Evolutionary conservation across 1,140 invertebrate genomes (phyloP).

Genomic region (Drosophila pseudoobscura): DNA sequence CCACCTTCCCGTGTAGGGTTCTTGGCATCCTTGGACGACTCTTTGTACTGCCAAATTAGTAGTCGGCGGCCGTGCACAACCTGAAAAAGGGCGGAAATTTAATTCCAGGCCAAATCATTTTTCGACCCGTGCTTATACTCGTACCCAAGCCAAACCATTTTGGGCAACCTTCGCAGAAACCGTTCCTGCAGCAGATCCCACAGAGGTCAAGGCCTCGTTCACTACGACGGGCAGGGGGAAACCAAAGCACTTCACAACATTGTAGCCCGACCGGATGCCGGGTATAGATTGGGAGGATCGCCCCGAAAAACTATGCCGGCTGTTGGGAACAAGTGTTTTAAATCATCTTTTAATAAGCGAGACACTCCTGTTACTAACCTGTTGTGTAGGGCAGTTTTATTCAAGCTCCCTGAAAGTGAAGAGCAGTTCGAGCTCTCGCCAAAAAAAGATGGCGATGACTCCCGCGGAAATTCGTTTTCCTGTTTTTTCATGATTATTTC

Average conservation of each 20-base stretch:
- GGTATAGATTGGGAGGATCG: slow-evolving; percentile 88
- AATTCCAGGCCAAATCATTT: not conserved
- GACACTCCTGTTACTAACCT: slow-evolving; percentile 25
- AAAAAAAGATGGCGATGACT: slow-evolving; percentile 29
- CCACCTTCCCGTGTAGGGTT: slow-evolving; percentile 79
- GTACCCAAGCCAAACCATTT: slow-evolving; percentile 90
- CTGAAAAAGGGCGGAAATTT: slow-evolving; percentile 84
- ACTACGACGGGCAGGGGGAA: slow-evolving; percentile 92
- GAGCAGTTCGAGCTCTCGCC: slow-evolving; percentile 48
- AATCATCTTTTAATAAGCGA: no score
- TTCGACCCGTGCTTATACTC: slow-evolving; percentile 84
- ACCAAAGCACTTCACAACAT: slow-evolving; percentile 90
- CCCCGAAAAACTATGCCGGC: slow-evolving; percentile 85
- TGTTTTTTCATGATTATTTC: no score
- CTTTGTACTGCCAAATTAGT: slow-evolving; percentile 93
- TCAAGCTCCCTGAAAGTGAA: slow-evolving; percentile 28
- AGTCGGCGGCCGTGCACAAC: slow-evolving; percentile 93
- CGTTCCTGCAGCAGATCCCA: slow-evolving; percentile 86
- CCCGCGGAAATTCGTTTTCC: no score
- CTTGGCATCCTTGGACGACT: slow-evolving; percentile 66
- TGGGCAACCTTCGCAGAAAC: slow-evolving; percentile 87
- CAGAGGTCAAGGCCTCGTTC: slow-evolving; percentile 91
- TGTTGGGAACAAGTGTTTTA: slow-evolving; percentile 63
- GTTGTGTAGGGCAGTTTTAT: slow-evolving; percentile 30
- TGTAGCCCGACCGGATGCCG: slow-evolving; percentile 88